These are phyloP conservation scores for Catotricha subobsoleta DNA, from an alignment of 2,888 invertebrate species.

Conservation along the genomic window DNA sequence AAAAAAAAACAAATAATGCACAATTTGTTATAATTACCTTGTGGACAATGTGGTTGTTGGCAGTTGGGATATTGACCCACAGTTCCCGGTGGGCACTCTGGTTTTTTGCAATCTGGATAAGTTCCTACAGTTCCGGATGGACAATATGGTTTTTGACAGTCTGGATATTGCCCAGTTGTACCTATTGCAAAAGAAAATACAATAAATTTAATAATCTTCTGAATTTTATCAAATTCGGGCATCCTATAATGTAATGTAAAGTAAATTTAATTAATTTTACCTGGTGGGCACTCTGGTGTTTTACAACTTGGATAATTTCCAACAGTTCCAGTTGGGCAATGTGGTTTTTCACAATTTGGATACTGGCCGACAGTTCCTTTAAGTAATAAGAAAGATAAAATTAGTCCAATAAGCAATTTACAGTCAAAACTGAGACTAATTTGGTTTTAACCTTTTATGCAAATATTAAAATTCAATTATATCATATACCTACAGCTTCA, in stretches of 20 bases:
- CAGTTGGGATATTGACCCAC: slow-evolving; percentile 2
- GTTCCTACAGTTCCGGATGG: background rate
- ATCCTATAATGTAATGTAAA: background rate
- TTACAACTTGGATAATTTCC: slow-evolving; percentile 3
- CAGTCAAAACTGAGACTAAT: too few relatives aligned
- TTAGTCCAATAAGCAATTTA: too few relatives aligned
- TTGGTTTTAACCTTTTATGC: too few relatives aligned
- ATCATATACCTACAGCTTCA: too few relatives aligned
- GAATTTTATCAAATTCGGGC: background rate
- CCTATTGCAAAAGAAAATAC: background rate
- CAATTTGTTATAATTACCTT: too few relatives aligned
- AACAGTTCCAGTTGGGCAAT: slow-evolving; percentile 1
- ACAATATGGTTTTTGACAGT: background rate
- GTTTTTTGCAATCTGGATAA: slow-evolving; percentile 4
- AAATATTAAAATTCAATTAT: too few relatives aligned
- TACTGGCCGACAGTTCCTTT: background rate
- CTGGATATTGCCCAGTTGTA: background rate
- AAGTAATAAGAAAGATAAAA: too few relatives aligned
- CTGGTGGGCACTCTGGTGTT: slow-evolving; percentile 1
- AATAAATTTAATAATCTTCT: background rate
- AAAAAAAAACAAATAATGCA: too few relatives aligned
- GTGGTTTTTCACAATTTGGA: slow-evolving; percentile 4
- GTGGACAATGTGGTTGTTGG: too few relatives aligned
- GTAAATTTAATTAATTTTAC: background rate
- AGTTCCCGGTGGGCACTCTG: slow-evolving; percentile 2